Base-by-base conservation (phyloP, 2,113 vertebrate genomes). In the Peromyscus maniculatus region DNA sequence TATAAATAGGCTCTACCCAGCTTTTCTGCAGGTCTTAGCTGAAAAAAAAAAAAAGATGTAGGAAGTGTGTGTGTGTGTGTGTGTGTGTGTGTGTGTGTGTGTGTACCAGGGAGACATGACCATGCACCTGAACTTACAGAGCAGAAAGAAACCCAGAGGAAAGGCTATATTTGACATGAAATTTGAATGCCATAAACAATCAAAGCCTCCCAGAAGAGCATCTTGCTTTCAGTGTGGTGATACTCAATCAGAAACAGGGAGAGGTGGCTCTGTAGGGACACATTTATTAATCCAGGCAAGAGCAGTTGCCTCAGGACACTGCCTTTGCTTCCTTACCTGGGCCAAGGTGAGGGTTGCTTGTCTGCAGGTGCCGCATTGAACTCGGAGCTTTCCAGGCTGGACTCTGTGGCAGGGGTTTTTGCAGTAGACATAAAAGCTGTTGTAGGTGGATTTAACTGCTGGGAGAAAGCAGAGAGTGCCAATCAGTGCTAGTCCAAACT, bases 371-470 rank as follows among this genome's bases (percentile, higher is more conserved):
- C 64, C 87, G 82, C 99, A 99, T 24, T 98, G 98, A 13, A 99
- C 99, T 2, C 99, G 97, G 49, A 99, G 98, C 94, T 99, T 99
- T 59, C 99, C 99, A 0, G 99, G 99, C 93, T 99, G 99, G 80
- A 99, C 97, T 2, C 98, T 98, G 15, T 97, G 96, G 96, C 99
- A 99, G 87, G 97, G 95, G 71, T 96, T 97, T 97, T 99, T 99
- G 98, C 99, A 99, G 78, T 98, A 99, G 91, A 99, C 99, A 33
- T 99, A 99, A 97, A 99, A 99, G 78, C 98, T 99, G 98, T 98
- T 99, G 98, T 99, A 98, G 71, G 91, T 75, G 9, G 91, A 77
- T 94, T 95, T 93, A 94, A 98, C 99, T 99, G 98, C 96, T 46
- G 96, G 28, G 39, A 84, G 5, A 74, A 21, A 97, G 62, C n/a